Percentiles rank a stretch among this genome's conserved stretches.
These are phyloP conservation scores for Lepidocolaptes lacrymiger DNA, from an alignment of 2,797 vertebrate genomes.

Conservation along the genomic window DNA sequence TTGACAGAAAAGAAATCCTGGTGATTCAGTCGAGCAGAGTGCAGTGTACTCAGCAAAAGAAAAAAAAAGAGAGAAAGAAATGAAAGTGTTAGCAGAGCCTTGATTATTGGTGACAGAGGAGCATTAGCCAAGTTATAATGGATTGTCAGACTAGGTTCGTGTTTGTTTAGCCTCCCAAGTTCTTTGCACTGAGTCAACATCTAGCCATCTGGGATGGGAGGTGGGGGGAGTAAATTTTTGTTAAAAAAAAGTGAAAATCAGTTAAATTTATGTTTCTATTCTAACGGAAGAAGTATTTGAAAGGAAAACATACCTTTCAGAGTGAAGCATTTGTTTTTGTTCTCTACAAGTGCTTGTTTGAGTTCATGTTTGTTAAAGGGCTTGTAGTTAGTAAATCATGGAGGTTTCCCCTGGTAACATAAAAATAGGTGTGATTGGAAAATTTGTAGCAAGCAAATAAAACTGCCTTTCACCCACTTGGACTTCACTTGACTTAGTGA, in stretches of 20 bases:
- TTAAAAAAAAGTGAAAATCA: constrained; percentile 22
- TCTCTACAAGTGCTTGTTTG: constrained; percentile 48
- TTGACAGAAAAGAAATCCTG: constrained; percentile 8
- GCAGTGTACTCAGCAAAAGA: not conserved
- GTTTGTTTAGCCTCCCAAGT: constrained; percentile 53
- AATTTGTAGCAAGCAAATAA: constrained; percentile 39
- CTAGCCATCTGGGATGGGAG: constrained; percentile 31
- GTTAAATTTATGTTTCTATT: constrained; percentile 56
- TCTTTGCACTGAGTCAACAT: constrained; percentile 43
- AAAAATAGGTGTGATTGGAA: constrained; percentile 59
- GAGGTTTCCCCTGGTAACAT: constrained; percentile 30
- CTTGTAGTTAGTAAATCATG: constrained; percentile 56
- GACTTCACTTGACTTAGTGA: constrained; percentile 23
- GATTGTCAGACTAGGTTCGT: constrained; percentile 30
- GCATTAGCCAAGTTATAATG: constrained; percentile 53
- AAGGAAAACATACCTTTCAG: constrained; percentile 62
- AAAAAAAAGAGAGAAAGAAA: not conserved
- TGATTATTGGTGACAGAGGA: constrained; percentile 55
- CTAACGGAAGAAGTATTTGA: constrained; percentile 51
- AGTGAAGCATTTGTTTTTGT: constrained; percentile 56
- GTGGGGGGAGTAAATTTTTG: not conserved
- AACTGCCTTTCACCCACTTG: constrained; percentile 39
- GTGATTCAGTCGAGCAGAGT: constrained; percentile 15
- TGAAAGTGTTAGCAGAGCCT: constrained; percentile 40
- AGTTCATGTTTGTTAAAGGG: constrained; percentile 45